Conservation (phyloP, 2,113 vertebrate species). For the Tenebrosternarchus preto region DNA sequence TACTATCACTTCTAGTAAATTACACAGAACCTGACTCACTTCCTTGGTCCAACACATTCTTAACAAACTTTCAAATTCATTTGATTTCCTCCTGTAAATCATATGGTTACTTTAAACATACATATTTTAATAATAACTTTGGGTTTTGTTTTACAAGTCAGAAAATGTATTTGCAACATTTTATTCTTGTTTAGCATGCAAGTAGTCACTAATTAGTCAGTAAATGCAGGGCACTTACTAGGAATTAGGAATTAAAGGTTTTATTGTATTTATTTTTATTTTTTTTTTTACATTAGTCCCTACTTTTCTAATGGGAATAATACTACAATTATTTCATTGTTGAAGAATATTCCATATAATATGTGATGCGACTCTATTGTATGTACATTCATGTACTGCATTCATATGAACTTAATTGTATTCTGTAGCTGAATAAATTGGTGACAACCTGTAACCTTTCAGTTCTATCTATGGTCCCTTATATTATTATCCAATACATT, state of each 20-base stretch:
- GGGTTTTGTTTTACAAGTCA: neutral
- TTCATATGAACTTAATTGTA: neutral
- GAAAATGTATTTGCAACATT: too few relatives aligned
- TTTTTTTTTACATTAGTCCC: neutral
- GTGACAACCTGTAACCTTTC: slow-evolving; percentile 25
- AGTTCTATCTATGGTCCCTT: slow-evolving; percentile 1
- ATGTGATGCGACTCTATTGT: neutral
- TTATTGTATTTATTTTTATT: too few relatives aligned
- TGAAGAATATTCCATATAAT: neutral
- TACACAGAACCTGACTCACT: too few relatives aligned
- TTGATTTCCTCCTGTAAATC: too few relatives aligned
- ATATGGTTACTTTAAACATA: too few relatives aligned
- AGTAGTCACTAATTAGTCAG: slow-evolving; percentile 24
- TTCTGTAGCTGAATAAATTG: slow-evolving; percentile 2
- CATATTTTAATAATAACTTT: neutral
- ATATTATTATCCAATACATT: neutral
- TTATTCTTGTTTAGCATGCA: slow-evolving; percentile 33
- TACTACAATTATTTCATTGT: neutral
- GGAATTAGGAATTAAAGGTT: slow-evolving; percentile 24
- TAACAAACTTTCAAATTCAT: too few relatives aligned
- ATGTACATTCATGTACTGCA: neutral
- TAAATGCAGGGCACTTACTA: slow-evolving; percentile 15
- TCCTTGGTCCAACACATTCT: too few relatives aligned
- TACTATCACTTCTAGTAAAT: too few relatives aligned
- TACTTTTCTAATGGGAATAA: neutral